Evolutionary conservation across 2,797 vertebrate species (phyloP).

Genomic region (Sardinella longiceps): DNA sequence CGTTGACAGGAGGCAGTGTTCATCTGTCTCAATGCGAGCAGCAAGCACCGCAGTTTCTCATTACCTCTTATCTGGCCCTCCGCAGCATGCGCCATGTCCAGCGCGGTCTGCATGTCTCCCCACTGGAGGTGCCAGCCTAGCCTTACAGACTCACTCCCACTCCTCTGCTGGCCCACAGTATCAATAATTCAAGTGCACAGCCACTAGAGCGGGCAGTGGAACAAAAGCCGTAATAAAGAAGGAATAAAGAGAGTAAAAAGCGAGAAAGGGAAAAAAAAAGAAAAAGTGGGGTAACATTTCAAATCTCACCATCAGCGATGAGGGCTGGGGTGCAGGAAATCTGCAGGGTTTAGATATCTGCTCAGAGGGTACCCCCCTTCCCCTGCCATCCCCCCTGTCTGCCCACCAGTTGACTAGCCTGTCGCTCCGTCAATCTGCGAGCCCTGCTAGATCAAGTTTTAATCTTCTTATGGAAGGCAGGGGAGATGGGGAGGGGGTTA

Average conservation of each 20-base stretch:
- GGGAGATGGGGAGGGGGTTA: not conserved
- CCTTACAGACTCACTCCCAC: not conserved
- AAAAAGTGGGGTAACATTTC: not conserved
- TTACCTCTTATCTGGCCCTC: slow-evolving; percentile 15
- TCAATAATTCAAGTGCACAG: slow-evolving; percentile 27
- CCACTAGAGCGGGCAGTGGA: not conserved
- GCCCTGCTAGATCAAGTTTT: slow-evolving; percentile 27
- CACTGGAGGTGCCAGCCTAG: not conserved
- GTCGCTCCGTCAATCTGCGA: slow-evolving; percentile 40
- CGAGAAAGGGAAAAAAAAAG: too few species aligned
- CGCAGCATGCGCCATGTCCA: not conserved
- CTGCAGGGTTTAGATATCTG: slow-evolving; percentile 28
- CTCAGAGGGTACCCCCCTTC: slow-evolving; percentile 25
- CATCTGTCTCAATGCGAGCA: slow-evolving; percentile 25
- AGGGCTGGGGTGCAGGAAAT: slow-evolving; percentile 32
- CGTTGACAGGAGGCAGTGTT: slow-evolving; percentile 26
- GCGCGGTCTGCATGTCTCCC: not conserved
- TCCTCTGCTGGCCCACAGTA: not conserved
- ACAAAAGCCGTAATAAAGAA: not conserved
- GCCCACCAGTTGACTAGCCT: slow-evolving; percentile 33
- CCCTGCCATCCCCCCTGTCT: not conserved
- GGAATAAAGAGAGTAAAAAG: not conserved
- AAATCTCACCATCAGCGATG: slow-evolving; percentile 1
- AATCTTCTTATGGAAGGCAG: slow-evolving; percentile 49
- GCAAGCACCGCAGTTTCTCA: not conserved